phyloP scores from a whole-genome alignment of 1,140 invertebrate species.

The Macrobrachium nipponense region DNA sequence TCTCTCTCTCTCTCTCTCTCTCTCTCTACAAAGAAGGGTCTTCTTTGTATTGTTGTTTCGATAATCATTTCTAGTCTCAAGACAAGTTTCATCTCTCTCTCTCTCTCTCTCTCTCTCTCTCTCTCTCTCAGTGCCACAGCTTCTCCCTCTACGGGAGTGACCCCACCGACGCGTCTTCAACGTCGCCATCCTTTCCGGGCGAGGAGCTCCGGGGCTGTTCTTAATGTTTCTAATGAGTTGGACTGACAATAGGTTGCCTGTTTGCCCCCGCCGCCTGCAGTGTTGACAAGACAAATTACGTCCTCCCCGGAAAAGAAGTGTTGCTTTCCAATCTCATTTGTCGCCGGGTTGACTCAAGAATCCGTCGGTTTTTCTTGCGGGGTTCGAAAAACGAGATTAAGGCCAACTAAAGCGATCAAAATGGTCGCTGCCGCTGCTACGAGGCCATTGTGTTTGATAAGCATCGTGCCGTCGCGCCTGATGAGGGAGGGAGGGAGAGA shows the following conservation, averaged over 20 bases:
- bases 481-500: not conserved
- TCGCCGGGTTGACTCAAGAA: constrained; percentile 23
- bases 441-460: not conserved
- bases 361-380: constrained; percentile 40
- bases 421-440: not conserved
- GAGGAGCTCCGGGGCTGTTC: not conserved
- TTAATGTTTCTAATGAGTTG: constrained; percentile 31
- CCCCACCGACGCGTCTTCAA: too few relatives aligned
- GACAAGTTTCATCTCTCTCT: not conserved
- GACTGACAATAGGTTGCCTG: constrained; percentile 7
- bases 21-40: too few relatives aligned
- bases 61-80: not conserved
- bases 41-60: too few relatives aligned
- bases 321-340: constrained; percentile 41
- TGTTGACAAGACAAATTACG: not conserved
- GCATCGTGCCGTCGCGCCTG: not conserved
- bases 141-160: not conserved
- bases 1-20: not conserved
- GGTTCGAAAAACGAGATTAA: constrained; percentile 41
- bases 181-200: not conserved
- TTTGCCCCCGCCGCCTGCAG: constrained; percentile 28
- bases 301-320: constrained; percentile 10
- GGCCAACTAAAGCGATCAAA: constrained; percentile 3
- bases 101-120: constrained; percentile 6
- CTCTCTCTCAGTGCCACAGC: not conserved